Conservation (phyloP, 2,888 invertebrate genomes). For the Rotaria sp. region DNA sequence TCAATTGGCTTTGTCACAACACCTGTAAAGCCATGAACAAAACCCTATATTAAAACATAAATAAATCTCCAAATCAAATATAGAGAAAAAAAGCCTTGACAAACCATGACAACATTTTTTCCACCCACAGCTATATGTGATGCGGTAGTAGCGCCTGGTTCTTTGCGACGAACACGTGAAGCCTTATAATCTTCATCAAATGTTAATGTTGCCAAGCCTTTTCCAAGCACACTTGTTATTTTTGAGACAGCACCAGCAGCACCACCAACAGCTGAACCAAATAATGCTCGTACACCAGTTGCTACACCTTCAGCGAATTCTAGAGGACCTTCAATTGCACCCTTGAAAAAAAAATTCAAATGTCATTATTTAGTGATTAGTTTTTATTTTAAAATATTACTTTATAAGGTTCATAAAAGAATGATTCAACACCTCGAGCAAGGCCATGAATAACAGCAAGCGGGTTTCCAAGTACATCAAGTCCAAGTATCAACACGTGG, state of each 20-base stretch:
- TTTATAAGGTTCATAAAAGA: conserved; percentile 94
- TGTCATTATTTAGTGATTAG: no score
- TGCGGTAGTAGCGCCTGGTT: not conserved
- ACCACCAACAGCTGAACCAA: conserved; percentile 93
- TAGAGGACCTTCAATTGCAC: conserved; percentile 82
- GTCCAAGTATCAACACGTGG: conserved; percentile 87
- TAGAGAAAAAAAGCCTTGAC: conserved; percentile 88
- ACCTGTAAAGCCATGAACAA: conserved; percentile 89
- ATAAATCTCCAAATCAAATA: conserved; percentile 87
- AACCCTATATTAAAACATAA: conserved; percentile 72
- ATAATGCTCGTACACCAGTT: conserved; percentile 81
- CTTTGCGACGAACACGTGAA: conserved; percentile 56
- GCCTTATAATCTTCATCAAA: conserved; percentile 90
- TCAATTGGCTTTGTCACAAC: conserved; percentile 81
- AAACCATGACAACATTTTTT: conserved; percentile 58
- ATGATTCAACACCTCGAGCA: conserved; percentile 88
- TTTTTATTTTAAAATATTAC: not conserved
- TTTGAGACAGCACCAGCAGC: conserved; percentile 90
- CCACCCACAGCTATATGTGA: conserved; percentile 17
- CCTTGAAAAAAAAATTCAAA: conserved; percentile 57
- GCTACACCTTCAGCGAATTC: conserved; percentile 96
- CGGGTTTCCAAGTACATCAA: conserved; percentile 98
- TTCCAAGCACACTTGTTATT: conserved; percentile 64
- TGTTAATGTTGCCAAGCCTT: conserved; percentile 83
- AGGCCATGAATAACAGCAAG: conserved; percentile 89